Conservation (phyloP, 2,888 invertebrate species). For the Tenthredo notha region DNA sequence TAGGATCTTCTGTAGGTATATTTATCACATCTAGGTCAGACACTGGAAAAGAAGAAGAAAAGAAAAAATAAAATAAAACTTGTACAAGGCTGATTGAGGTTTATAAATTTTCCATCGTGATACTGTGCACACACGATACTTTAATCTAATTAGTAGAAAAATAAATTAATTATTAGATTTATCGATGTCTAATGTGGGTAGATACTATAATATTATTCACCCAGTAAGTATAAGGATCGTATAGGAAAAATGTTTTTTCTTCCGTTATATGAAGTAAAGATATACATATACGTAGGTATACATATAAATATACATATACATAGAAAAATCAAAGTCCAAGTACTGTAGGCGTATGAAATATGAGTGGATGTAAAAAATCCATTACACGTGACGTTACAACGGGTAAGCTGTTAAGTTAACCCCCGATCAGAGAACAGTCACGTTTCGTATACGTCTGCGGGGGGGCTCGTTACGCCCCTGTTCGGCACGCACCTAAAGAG, state of each 20-base stretch:
- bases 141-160: neutral
- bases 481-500: conserved; percentile 34
- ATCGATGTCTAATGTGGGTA: neutral
- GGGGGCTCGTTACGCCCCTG: conserved; percentile 48
- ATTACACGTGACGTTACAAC: conserved; percentile 24
- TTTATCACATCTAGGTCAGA: neutral
- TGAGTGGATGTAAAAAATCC: conserved; percentile 17
- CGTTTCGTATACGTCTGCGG: conserved; percentile 25
- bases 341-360: neutral
- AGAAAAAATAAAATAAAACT: neutral
- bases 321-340: neutral
- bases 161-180: neutral
- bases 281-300: neutral
- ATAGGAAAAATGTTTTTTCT: neutral
- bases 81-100: neutral
- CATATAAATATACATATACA: neutral
- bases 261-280: neutral
- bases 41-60: neutral
- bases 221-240: neutral
- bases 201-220: neutral
- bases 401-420: conserved; percentile 49
- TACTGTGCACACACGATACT: neutral
- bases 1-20: neutral
- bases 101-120: neutral
- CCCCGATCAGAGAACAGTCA: conserved; percentile 44